These are phyloP conservation scores for Diarsia brunnea DNA, from an alignment of 2,888 invertebrate species.

Conservation along the genomic window DNA sequence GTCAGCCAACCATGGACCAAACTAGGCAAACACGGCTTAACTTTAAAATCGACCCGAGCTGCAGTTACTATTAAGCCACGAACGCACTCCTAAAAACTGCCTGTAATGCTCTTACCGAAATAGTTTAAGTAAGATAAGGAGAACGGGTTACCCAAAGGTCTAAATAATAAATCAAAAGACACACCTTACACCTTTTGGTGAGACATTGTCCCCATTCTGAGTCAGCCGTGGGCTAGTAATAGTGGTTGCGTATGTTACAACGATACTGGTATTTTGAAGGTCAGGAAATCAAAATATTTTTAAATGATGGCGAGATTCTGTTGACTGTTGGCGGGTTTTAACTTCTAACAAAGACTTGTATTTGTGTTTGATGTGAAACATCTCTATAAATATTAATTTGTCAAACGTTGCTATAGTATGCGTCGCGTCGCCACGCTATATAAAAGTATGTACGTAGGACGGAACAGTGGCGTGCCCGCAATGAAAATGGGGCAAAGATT, in stretches of 20 bases:
- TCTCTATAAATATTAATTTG: too few relatives aligned
- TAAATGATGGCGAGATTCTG: neutral
- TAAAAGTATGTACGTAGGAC: too few relatives aligned
- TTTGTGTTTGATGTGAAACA: neutral
- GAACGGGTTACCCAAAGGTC: neutral
- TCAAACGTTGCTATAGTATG: too few relatives aligned
- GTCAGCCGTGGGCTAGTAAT: conserved; percentile 1
- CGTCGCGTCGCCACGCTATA: too few relatives aligned
- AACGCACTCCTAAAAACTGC: too few relatives aligned
- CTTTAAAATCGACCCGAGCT: too few relatives aligned
- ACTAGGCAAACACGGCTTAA: too few relatives aligned
- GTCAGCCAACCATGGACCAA: too few relatives aligned
- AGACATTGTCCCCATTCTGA: conserved; percentile 21
- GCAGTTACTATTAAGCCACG: too few relatives aligned
- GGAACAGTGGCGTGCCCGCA: too few relatives aligned
- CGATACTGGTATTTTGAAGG: conserved; percentile 6
- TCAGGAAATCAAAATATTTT: conserved; percentile 14
- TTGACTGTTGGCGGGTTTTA: neutral
- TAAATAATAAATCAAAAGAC: conserved; percentile 7
- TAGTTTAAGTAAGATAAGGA: neutral
- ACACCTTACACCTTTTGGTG: neutral
- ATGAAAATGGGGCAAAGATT: too few relatives aligned
- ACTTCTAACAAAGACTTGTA: neutral
- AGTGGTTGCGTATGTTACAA: neutral
- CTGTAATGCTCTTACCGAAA: too few relatives aligned